Percentiles rank a stretch among this genome's conserved stretches.
These are phyloP conservation scores for Notechis scutatus DNA, from an alignment of 2,113 vertebrate species.

Conservation along the genomic window DNA sequence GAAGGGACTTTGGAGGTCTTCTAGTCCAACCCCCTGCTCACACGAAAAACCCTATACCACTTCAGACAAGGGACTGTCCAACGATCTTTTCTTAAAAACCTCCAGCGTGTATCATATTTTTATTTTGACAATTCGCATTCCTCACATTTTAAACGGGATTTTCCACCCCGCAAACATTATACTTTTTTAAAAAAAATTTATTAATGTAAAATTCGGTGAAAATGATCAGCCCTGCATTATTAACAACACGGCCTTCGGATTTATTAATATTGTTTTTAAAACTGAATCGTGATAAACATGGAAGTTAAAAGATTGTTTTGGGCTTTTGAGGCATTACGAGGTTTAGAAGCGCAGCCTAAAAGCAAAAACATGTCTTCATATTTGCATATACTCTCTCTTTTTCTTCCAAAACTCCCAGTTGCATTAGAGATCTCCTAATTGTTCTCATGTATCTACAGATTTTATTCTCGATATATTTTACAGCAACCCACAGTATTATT, in stretches of 20 bases:
- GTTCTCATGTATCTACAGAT: constrained; percentile 31
- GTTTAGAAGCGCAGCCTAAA: neutral
- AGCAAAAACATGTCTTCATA: neutral
- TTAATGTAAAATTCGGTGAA: neutral
- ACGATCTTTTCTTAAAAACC: neutral
- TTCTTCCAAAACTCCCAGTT: neutral
- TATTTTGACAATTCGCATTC: neutral
- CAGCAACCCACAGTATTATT: constrained; percentile 78
- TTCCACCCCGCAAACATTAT: neutral
- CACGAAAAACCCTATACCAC: neutral
- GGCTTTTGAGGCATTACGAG: neutral
- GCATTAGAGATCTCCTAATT: neutral
- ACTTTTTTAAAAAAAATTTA: neutral
- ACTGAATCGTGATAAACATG: neutral
- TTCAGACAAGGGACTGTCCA: neutral
- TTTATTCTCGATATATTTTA: constrained; percentile 28
- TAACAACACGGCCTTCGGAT: neutral
- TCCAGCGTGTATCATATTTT: neutral
- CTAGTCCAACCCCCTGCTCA: neutral
- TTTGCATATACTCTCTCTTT: rapidly evolving
- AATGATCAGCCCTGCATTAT: neutral
- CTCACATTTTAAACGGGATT: neutral
- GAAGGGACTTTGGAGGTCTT: neutral
- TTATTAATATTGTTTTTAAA: neutral
- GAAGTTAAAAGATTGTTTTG: neutral